These are phyloP conservation scores for Gavialis gangeticus DNA, from an alignment of 2,113 vertebrate species.

Conservation along the genomic window DNA sequence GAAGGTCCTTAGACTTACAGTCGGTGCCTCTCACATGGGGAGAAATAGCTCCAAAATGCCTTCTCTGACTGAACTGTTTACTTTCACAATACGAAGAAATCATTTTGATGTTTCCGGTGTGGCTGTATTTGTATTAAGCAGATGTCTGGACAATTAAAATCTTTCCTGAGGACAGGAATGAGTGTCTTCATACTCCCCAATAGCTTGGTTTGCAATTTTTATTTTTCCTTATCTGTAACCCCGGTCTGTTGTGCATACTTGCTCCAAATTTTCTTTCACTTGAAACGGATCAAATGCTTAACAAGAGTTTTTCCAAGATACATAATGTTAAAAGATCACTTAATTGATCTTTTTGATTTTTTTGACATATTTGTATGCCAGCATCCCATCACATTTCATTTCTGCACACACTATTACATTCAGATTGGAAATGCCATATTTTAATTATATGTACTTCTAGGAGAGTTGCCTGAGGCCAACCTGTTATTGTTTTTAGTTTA, in stretches of 20 bases:
- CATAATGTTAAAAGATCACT: not conserved
- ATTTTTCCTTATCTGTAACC: not conserved
- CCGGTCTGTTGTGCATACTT: not conserved
- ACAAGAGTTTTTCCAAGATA: not conserved
- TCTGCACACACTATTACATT: not conserved
- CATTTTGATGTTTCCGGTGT: not conserved
- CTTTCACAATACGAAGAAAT: not conserved
- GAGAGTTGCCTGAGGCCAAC: not conserved
- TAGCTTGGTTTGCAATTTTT: not conserved
- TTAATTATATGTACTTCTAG: not conserved
- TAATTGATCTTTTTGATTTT: not conserved
- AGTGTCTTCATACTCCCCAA: not conserved
- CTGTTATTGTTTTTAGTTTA: not conserved
- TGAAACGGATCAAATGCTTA: not conserved
- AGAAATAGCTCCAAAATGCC: not conserved
- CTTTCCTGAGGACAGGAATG: not conserved
- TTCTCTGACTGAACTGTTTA: not conserved
- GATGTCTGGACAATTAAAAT: not conserved
- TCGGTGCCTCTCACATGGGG: not conserved
- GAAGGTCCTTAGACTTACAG: not conserved
- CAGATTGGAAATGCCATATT: not conserved
- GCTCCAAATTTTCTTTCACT: not conserved
- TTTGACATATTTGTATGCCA: not conserved
- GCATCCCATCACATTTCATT: not conserved
- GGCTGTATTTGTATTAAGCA: not conserved